Base-by-base conservation (phyloP, 2,888 invertebrate genomes). In the Gryllus longicercus region DNA sequence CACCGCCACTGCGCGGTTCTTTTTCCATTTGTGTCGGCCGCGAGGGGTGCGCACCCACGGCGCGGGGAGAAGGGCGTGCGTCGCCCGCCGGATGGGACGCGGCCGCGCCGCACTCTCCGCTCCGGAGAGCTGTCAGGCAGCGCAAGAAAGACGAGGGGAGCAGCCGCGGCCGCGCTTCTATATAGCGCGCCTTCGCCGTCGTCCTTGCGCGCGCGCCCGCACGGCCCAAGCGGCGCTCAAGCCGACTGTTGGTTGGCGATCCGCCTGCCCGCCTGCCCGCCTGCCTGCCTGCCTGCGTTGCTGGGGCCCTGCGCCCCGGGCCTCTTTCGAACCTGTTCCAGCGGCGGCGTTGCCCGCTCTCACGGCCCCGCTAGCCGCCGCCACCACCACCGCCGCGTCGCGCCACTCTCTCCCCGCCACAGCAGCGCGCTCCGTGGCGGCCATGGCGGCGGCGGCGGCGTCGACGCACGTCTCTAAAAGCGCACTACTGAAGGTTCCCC, bases 281-380 rank as follows among this genome's bases (percentile, higher is more conserved):
- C 63, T 63, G n/a, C 16, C 63, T 51, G 51, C 11, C 51, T 51
- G 51, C 12, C 51, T 63, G 63, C 16, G 16, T 18, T n/a, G 63
- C 63, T n/a, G 16, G n/a, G 63, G 38, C 18, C 74, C 11, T 50
- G 78, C 75, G 51, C 63, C 76, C 75, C 38, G 38, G 79, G 79
- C 79, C 79, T 79, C 79, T 79, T 79, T 79, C 79, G 63, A 79
- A 79, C 79, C 79, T 79, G 79, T 79, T 79, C 63, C 76, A 16
- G 76, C 51, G 11, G 76, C 76, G 63, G 77, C 74, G 78, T 79
- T 79, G 79, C 76, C 77, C 63, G 63, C 79, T n/a, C 63, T 21
- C 79, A 77, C 77, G 63, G 63, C 63, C 63, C 63, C 63, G 14
- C 38, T 75, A 25, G 21, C 50, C 76, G 25, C 50, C 38, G 38